Percentiles rank a stretch among this genome's conserved stretches.
These are phyloP conservation scores for Tauraco erythrolophus DNA, from an alignment of 2,113 vertebrate species.

Conservation along the genomic window DNA sequence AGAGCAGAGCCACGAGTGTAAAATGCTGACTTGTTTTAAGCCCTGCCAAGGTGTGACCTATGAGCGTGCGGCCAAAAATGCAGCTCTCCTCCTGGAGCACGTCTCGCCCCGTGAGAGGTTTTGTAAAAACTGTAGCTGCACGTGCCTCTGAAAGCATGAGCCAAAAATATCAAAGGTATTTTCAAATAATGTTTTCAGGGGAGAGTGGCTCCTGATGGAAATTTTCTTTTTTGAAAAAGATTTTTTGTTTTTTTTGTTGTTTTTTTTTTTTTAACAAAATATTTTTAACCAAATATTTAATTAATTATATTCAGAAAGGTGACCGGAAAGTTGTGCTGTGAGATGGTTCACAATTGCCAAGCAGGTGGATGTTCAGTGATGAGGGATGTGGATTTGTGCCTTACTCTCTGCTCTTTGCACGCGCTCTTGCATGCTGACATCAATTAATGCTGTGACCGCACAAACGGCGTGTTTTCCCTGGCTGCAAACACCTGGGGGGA, in stretches of 20 bases:
- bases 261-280: neutral
- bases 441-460: conserved; percentile 62
- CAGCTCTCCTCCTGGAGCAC: neutral
- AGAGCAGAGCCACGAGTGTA: neutral
- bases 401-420: conserved; percentile 41
- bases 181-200: neutral
- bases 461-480: neutral
- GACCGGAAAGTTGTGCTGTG: neutral
- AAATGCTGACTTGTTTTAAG: neutral
- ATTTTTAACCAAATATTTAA: neutral
- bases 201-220: neutral
- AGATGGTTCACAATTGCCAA: neutral
- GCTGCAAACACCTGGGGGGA: neutral
- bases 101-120: neutral
- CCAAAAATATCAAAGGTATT: neutral
- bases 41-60: neutral
- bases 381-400: conserved; percentile 45
- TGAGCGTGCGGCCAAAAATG: neutral
- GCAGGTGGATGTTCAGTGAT: neutral
- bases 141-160: neutral
- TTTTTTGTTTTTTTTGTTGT: neutral
- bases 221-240: neutral
- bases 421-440: neutral
- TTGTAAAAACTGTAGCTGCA: neutral
- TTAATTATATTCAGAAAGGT: neutral